A percentile compares a stretch with the other conserved stretches of the same genome.
These are phyloP conservation scores for Saturnia japonica DNA, from an alignment of 2,888 invertebrate genomes.

Conservation along the genomic window DNA sequence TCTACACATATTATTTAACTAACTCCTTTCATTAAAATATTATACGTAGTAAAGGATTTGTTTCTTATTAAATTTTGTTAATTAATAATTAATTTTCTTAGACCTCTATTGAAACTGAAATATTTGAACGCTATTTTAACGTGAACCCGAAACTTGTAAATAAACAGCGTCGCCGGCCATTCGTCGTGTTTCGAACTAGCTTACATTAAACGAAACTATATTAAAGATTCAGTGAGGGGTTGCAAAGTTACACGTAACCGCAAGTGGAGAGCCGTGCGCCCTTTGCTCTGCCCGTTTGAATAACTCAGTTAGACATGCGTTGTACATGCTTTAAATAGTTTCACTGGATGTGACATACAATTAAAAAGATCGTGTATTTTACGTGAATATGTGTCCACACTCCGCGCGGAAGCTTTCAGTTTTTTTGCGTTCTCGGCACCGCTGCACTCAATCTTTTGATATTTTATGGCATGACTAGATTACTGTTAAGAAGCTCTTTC, in stretches of 20 bases:
- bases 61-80: background rate
- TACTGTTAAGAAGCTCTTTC: no score
- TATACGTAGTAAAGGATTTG: background rate
- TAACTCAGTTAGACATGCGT: slow-evolving; percentile 61
- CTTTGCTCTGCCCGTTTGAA: slow-evolving; percentile 64
- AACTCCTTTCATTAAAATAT: background rate
- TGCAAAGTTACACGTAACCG: slow-evolving; percentile 79
- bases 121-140: background rate
- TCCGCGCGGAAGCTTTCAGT: no score
- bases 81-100: background rate
- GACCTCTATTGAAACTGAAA: background rate
- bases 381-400: background rate
- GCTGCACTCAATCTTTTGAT: no score
- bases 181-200: slow-evolving; percentile 63
- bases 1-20: background rate
- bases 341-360: slow-evolving; percentile 10
- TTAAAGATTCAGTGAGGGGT: slow-evolving; percentile 78
- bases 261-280: slow-evolving; percentile 67
- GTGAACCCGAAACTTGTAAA: slow-evolving; percentile 12
- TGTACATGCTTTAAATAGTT: slow-evolving; percentile 1
- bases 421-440: no score
- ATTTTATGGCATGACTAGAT: no score
- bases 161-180: slow-evolving; percentile 55
- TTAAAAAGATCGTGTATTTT: no score
- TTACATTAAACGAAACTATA: slow-evolving; percentile 76